Evolutionary conservation across 1,140 invertebrate species (phyloP).

Genomic region (Nasonia vitripennis): DNA sequence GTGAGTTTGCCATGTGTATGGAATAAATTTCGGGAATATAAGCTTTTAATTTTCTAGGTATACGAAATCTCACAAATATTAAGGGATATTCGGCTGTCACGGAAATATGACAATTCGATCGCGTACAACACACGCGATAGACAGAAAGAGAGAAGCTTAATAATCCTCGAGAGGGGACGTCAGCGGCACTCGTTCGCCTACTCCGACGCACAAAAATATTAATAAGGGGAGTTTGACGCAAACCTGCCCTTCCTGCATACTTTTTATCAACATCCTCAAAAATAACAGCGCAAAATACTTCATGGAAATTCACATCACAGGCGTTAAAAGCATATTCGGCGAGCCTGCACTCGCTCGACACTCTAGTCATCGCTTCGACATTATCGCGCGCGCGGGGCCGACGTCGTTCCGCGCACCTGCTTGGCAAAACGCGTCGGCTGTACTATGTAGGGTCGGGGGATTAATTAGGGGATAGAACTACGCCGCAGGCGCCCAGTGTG

Average conservation of each 20-base stretch:
- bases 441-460: background rate
- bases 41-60: too few relatives aligned
- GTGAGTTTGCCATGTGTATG: too few relatives aligned
- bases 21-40: too few relatives aligned
- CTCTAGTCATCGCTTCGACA: conserved; percentile 1
- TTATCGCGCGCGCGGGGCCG: background rate
- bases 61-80: too few relatives aligned
- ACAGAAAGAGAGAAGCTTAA: background rate
- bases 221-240: background rate
- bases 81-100: background rate
- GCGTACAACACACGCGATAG: too few relatives aligned
- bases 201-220: background rate
- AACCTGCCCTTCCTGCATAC: background rate
- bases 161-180: background rate
- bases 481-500: background rate
- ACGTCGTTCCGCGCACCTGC: conserved; percentile 13
- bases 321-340: conserved; percentile 5
- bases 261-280: too few relatives aligned
- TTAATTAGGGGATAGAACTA: conserved; percentile 21
- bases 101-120: background rate
- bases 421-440: background rate
- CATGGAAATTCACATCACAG: background rate
- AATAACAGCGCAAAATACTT: too few relatives aligned
- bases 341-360: conserved; percentile 42
- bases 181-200: background rate